These are phyloP conservation scores for Pseudanteris insignis DNA, from an alignment of 2,888 invertebrate genomes.

Conservation along the genomic window DNA sequence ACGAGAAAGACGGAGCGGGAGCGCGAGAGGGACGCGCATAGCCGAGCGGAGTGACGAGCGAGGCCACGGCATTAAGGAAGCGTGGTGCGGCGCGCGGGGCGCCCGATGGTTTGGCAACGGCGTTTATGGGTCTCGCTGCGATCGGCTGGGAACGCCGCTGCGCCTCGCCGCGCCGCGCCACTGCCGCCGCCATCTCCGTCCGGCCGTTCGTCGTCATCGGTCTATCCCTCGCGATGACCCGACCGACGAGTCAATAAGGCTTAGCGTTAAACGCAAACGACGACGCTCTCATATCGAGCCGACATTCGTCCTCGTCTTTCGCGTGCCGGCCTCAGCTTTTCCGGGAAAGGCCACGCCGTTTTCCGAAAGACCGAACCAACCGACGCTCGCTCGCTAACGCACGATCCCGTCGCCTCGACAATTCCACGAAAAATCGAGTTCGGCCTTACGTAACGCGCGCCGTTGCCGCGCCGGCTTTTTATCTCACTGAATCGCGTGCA, in stretches of 20 bases:
- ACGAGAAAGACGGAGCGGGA: slow-evolving; percentile 10
- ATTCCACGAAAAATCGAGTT: slow-evolving; percentile 4
- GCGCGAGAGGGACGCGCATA: slow-evolving; percentile 42
- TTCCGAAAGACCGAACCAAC: neutral
- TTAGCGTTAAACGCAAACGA: slow-evolving; percentile 44
- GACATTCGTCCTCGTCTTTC: slow-evolving; percentile 7
- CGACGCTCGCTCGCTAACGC: neutral
- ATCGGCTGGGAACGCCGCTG: slow-evolving; percentile 45
- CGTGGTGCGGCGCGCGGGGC: slow-evolving; percentile 42
- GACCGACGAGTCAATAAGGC: slow-evolving; percentile 50
- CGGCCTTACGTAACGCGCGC: slow-evolving; percentile 6
- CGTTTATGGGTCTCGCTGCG: slow-evolving; percentile 56
- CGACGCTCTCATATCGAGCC: slow-evolving; percentile 23
- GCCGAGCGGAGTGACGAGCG: slow-evolving; percentile 43
- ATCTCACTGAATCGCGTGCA: neutral
- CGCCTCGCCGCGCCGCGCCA: slow-evolving; percentile 22
- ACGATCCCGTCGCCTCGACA: neutral
- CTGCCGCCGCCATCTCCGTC: slow-evolving; percentile 36
- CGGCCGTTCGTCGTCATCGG: slow-evolving; percentile 14
- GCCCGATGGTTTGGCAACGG: slow-evolving; percentile 58
- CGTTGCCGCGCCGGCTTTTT: neutral
- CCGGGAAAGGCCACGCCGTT: slow-evolving; percentile 5
- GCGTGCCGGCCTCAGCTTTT: slow-evolving; percentile 13
- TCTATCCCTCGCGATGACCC: slow-evolving; percentile 50
- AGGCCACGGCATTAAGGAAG: slow-evolving; percentile 55